Base-by-base conservation (phyloP, 1,140 invertebrate genomes). In the Calycopis cecrops region DNA sequence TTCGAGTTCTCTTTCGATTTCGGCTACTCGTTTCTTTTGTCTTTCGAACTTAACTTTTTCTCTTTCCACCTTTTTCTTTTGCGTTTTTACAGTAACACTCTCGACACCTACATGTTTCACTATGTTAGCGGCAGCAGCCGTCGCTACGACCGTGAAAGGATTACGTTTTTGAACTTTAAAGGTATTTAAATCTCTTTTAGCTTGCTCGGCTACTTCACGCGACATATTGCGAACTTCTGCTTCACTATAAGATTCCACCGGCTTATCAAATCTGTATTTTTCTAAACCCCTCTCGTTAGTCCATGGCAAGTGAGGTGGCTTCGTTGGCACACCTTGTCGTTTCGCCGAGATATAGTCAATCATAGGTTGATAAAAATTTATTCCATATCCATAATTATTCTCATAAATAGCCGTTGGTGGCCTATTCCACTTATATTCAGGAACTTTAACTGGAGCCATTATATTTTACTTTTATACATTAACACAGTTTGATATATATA, bases 351-450 rank as follows among this genome's bases (percentile, higher is more conserved):
- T 90, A 66, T 94, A 95, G 71, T 95, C 94, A 57, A 95, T 91
- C 93, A 95, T 94, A 9, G 94, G 93, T 71, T 95, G 93, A 78
- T 95, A 95, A 76, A 90, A 94, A 72, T 95, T 94, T 50, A 94
- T 94, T 4, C 92, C 93, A 62, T 92, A 93, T 35, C 91, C 91
- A 81, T 95, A 95, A 83, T 95, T 95, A 72, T 92, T 91, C 61
- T 94, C 91, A 73, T 95, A 95, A 18, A 93, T 90, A 17, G 89
- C 79, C 1, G 92, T 92, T n/a, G 91, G 89, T 1, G 92, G 92
- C 67, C 90, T 78, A 35, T 71, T 79, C 85, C 87, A 87, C 58
- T 84, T 84, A 54, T 71, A 74, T 55, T 79, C 78, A 16, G 76
- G 73, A 48, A 87, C 64, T 65, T 85, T 82, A 59, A 84, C 67